These are phyloP conservation scores for Palythoa grandiflora DNA, from an alignment of 92 coral and sea anemone species.

Conservation along the genomic window DNA sequence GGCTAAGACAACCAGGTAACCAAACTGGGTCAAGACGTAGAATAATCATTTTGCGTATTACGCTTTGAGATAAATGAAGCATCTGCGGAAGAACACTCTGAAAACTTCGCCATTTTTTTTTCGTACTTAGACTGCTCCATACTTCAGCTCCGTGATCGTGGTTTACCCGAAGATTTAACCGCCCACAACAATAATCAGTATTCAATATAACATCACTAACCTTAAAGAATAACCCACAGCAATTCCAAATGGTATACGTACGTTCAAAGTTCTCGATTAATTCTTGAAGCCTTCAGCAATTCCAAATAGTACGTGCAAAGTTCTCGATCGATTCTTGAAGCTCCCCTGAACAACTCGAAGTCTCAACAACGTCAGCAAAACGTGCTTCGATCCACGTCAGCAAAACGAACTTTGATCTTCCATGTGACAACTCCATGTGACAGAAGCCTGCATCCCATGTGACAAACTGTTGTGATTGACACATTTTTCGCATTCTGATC, in stretches of 20 bases:
- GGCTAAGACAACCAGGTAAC: constrained; percentile 28
- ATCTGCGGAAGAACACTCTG: constrained; percentile 31
- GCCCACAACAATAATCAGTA: constrained; percentile 40
- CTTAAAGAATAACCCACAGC: constrained; percentile 41
- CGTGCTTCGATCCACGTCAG: constrained; percentile 50
- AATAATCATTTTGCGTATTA: constrained; percentile 28
- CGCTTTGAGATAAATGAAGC: constrained; percentile 41
- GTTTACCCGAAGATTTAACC: constrained; percentile 52
- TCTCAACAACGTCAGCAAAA: constrained; percentile 44
- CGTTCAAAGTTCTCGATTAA: constrained; percentile 17
- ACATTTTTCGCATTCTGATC: constrained; percentile 60
- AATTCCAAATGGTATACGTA: constrained; percentile 22
- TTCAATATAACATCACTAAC: constrained; percentile 44
- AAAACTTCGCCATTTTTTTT: constrained; percentile 46
- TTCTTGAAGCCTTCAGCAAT: constrained; percentile 11
- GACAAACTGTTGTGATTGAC: constrained; percentile 57
- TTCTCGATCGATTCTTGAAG: constrained; percentile 13
- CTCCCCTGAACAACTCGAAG: constrained; percentile 14
- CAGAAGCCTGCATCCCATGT: constrained; percentile 40
- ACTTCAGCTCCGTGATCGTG: constrained; percentile 30
- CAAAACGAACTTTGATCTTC: constrained; percentile 14
- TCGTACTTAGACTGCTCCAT: constrained; percentile 43
- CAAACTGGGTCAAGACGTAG: constrained; percentile 49
- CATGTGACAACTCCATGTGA: constrained; percentile 18
- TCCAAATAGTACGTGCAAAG: constrained; percentile 11